Evolutionary conservation across 2,113 vertebrate species (phyloP), one percentile per base, ranked within the genome.

Genomic region (Eurypyga helias): DNA sequence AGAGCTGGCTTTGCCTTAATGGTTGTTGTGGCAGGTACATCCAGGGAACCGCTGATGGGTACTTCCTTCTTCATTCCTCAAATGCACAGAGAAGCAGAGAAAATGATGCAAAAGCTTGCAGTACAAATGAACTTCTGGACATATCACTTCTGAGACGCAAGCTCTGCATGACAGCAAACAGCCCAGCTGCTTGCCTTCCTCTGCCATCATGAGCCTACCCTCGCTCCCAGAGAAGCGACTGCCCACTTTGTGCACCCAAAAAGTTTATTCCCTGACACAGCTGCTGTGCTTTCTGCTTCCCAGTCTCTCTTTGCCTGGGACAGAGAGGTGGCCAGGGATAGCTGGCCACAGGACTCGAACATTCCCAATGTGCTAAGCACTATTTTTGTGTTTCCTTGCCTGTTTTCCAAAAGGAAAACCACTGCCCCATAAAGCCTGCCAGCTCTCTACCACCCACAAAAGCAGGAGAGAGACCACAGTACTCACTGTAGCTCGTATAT

Each of bases 401-500:
- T 23, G 8, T 45, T 67, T 61, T 46, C 34, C 38, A 51, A 31
- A 31, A 33, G 67, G 33, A 46, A 88, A 65, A 28, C 14, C 25
- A 52, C 70, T 57, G 34, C 26, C 34, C 16, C 70, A 3, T 4
- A 12, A 21, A 48, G 26, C 13, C 23, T 29, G 34, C 26, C n/a
- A 66, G 71, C 61, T 41, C 46, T 51, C 45, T 17, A 49, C 17
- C 45, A 29, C 61, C 57, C 66, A 28, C 3, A 55, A 28, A 17
- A 49, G 23, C 48, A 36, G 23, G 71, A 57, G 76, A 54, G 61
- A 83, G 57, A 55, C 34, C 49, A 0, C 21, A 17, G 87, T 82
- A 95, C 98, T 99, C 97, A 99, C 99, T 33, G 99, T 99, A 92
- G 99, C 99, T 96, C 99, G 98, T 97, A 99, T 99, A 91, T 99